These are phyloP conservation scores for Periphyllus acericola DNA, from an alignment of 2,888 invertebrate species.

Conservation along the genomic window DNA sequence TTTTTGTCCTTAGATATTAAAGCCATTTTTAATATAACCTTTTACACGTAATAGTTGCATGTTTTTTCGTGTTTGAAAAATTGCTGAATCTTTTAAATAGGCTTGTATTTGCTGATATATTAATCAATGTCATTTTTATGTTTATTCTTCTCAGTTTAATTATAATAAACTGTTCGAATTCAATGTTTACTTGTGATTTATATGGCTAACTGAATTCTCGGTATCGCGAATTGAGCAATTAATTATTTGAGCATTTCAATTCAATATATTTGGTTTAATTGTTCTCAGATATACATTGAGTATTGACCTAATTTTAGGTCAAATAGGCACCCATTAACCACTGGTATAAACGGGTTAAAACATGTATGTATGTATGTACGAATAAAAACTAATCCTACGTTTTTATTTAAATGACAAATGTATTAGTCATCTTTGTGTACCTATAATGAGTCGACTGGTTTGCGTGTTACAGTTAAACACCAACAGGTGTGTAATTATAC, in stretches of 20 bases:
- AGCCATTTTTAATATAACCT: no score
- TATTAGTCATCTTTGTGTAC: background rate
- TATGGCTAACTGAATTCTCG: background rate
- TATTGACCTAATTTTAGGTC: background rate
- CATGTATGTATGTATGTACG: background rate
- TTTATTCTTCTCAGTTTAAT: no score
- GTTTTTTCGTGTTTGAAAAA: no score
- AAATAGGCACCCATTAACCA: background rate
- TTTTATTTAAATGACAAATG: background rate
- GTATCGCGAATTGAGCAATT: background rate
- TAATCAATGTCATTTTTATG: no score
- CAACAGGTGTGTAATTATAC: background rate
- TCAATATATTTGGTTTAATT: background rate
- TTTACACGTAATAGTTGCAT: no score
- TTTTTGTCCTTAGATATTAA: no score
- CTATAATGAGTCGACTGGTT: constrained; percentile 20
- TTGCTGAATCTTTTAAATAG: no score
- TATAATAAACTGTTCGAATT: background rate
- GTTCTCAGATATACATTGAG: background rate
- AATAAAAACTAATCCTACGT: background rate
- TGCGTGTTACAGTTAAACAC: background rate
- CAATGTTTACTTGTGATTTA: background rate
- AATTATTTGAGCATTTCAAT: background rate
- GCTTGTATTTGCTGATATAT: no score
- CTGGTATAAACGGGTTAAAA: background rate